These are phyloP conservation scores for Anneissia japonica DNA, from an alignment of 35 echinoderm and acorn worm genomes.

Conservation along the genomic window DNA sequence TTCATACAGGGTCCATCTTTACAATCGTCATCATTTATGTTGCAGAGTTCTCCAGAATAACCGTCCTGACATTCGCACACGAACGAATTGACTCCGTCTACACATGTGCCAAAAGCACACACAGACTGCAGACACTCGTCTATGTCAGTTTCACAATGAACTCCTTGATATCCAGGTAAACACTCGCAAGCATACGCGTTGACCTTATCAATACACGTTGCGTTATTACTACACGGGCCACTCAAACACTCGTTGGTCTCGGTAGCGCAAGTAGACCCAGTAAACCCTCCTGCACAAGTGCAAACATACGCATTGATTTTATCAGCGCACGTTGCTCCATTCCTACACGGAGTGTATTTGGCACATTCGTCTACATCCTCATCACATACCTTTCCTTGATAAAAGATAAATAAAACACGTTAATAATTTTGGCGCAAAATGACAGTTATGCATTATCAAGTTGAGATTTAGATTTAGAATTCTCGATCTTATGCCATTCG, in stretches of 20 bases:
- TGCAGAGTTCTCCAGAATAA: background rate
- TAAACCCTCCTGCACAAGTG: conserved; percentile 45
- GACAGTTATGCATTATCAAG: too few relatives aligned
- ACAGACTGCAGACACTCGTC: background rate
- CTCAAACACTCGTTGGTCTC: conserved; percentile 48
- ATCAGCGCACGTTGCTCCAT: conserved; percentile 44
- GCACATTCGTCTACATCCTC: conserved; percentile 34
- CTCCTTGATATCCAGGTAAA: conserved; percentile 10
- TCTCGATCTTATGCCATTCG: too few relatives aligned
- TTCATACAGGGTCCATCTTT: background rate
- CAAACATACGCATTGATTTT: conserved; percentile 35
- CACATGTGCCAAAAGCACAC: background rate
- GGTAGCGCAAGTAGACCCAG: conserved; percentile 28
- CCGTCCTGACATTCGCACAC: background rate
- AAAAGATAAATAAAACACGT: background rate
- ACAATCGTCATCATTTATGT: conserved; percentile 6
- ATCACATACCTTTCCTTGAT: conserved; percentile 22
- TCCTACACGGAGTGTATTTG: conserved; percentile 26
- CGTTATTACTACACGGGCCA: conserved; percentile 50
- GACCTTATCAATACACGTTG: conserved; percentile 9
- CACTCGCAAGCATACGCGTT: conserved; percentile 31
- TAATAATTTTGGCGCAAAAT: too few relatives aligned
- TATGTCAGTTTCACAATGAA: background rate
- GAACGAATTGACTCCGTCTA: background rate
- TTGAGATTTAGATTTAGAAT: too few relatives aligned